Evolutionary conservation across 1,140 invertebrate genomes (phyloP).

Genomic region (Ditylenchus dipsaci): DNA sequence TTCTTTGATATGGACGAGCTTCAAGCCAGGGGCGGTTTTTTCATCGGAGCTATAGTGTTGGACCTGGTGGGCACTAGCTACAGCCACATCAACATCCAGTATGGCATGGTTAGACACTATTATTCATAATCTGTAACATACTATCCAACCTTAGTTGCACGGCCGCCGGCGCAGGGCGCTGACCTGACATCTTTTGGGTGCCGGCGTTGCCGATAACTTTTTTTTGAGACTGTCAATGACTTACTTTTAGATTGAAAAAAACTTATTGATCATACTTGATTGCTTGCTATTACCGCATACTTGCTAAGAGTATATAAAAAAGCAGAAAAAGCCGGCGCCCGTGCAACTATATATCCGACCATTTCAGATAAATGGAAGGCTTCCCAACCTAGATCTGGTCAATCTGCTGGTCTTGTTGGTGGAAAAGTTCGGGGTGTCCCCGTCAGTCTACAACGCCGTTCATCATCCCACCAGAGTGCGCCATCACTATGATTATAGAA

Average conservation of each 20-base stretch:
- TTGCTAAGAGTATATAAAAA: no score
- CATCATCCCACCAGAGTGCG: not conserved
- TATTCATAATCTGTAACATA: no score
- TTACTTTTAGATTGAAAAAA: no score
- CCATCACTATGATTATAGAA: constrained; percentile 1
- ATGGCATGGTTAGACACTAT: constrained; percentile 34
- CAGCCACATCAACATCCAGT: constrained; percentile 28
- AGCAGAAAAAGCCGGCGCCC: no score
- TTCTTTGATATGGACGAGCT: constrained; percentile 16
- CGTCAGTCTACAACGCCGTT: constrained; percentile 22
- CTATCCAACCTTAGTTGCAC: no score
- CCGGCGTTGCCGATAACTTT: no score
- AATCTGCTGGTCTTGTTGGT: constrained; percentile 38
- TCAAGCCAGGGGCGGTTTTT: constrained; percentile 28
- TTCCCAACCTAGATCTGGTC: constrained; percentile 44
- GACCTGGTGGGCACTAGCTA: constrained; percentile 31
- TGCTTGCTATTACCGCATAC: no score
- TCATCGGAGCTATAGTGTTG: constrained; percentile 39
- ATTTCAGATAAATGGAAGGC: constrained; percentile 34
- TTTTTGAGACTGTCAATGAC: no score
- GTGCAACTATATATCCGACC: no score
- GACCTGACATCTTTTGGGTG: not conserved
- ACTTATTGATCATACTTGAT: not conserved
- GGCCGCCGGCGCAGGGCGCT: no score
- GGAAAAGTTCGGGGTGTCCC: constrained; percentile 28